These are phyloP conservation scores for Austrofundulus limnaeus DNA, from an alignment of 2,113 vertebrate genomes.

Conservation along the genomic window DNA sequence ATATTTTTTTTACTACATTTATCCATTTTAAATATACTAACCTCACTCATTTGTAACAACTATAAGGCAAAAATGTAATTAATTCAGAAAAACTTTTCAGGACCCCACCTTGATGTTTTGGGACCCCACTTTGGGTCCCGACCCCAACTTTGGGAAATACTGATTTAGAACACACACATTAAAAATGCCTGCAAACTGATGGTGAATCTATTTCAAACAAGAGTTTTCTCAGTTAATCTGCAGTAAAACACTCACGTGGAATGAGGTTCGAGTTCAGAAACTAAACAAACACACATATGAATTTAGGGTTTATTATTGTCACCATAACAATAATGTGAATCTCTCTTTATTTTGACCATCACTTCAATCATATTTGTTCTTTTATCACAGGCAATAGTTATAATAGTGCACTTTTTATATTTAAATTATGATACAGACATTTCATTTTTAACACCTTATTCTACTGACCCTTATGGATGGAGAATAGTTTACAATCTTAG, in stretches of 20 bases:
- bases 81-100: no score
- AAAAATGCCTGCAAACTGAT: no score
- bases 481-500: slow-evolving; percentile 82
- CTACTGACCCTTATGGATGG: slow-evolving; percentile 77
- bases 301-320: slow-evolving; percentile 77
- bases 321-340: slow-evolving; percentile 79
- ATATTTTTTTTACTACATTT: no score
- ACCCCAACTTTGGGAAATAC: no score
- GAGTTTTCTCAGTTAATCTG: background rate
- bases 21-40: no score
- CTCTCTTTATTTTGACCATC: slow-evolving; percentile 79
- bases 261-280: slow-evolving; percentile 43
- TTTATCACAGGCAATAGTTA: slow-evolving; percentile 81
- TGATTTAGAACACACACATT: no score
- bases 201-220: no score
- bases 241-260: background rate
- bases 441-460: slow-evolving; percentile 78
- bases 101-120: no score
- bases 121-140: no score
- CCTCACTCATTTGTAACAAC: no score
- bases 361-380: slow-evolving; percentile 79
- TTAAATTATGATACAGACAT: slow-evolving; percentile 83
- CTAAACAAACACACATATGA: slow-evolving; percentile 62
- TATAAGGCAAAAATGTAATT: no score
- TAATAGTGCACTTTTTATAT: slow-evolving; percentile 83